Base-by-base conservation (phyloP, 1,140 invertebrate genomes). In the Pseudobourletiella spinata region DNA sequence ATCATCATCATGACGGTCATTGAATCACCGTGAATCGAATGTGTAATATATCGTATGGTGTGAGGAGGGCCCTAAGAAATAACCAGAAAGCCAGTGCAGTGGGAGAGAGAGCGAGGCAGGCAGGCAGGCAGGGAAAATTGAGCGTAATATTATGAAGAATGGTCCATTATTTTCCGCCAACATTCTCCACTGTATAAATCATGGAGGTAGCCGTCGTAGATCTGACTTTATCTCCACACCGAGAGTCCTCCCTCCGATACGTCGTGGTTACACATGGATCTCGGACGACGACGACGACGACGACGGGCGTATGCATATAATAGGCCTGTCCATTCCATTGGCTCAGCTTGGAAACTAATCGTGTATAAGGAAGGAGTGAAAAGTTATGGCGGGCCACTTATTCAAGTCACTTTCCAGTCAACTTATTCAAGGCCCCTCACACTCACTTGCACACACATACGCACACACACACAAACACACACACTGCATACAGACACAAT, bases 131-230 rank as follows among this genome's bases (percentile, higher is more conserved):
- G n/a, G 35, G n/a, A 39, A 39, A 46, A 22, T 3, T 16, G 24
- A 4, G 24, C 4, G n/a, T 16, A n/a, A n/a, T n/a, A 18, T n/a
- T 22, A 46, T 46, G 43, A 46, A 46, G 43, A 46, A 46, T 46
- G 43, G 43, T 16, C 43, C 43, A 46, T 46, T 46, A 46, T 46
- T 46, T 46, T 46, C n/a, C n/a, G 43, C 43, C 43, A 46, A 22
- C n/a, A 46, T 46, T 46, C 43, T n/a, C 24, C 43, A 46, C 43
- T 46, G 24, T 46, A 46, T 46, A 46, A 46, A 46, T 46, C 43
- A 46, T 46, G 43, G 43, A 20, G 43, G 43, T 46, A 46, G 43
- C 43, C 24, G n/a, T 46, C n/a, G n/a, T 20, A 46, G n/a, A n/a
- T n/a, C n/a, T 46, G n/a, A 46, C n/a, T 22, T 46, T 46, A 46